These are phyloP conservation scores for Corticium candelabrum DNA, from an alignment of 37 sponge, comb jelly and placozoan genomes.

Conservation along the genomic window DNA sequence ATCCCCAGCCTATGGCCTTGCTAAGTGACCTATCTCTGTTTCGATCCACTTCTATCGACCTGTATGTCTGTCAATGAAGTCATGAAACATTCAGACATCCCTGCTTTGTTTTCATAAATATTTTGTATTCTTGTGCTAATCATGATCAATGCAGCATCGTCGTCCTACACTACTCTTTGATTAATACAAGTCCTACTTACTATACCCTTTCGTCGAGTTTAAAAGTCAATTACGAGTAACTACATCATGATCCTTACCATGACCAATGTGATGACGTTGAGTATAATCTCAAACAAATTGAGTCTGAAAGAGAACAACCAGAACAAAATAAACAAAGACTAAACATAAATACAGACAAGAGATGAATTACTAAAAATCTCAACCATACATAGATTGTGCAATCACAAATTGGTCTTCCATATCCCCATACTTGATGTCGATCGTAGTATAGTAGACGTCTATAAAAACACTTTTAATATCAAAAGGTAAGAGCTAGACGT, in stretches of 20 bases:
- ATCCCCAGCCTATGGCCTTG: too few species aligned
- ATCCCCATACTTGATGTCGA: conserved; percentile 63
- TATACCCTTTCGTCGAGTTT: too few species aligned
- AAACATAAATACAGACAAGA: background rate
- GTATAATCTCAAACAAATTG: conserved; percentile 17
- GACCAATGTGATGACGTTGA: background rate
- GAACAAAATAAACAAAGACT: background rate
- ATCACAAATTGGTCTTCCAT: conserved; percentile 49
- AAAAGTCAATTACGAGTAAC: too few species aligned
- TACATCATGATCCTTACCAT: conserved; percentile 16
- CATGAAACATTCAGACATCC: too few species aligned
- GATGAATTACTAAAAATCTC: background rate
- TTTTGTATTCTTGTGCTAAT: too few species aligned
- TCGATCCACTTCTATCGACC: too few species aligned
- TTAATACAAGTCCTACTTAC: too few species aligned
- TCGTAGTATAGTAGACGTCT: conserved; percentile 55
- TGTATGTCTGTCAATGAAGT: too few species aligned
- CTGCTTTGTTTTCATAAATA: too few species aligned
- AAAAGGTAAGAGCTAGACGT: background rate
- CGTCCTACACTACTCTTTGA: background rate
- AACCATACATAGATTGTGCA: conserved; percentile 54
- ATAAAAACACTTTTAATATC: background rate
- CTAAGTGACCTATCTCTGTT: too few species aligned
- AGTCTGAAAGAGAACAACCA: too few species aligned
- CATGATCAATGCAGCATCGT: too few species aligned